Conservation (phyloP, 23 tunicate species). For the Diplosoma virens region DNA sequence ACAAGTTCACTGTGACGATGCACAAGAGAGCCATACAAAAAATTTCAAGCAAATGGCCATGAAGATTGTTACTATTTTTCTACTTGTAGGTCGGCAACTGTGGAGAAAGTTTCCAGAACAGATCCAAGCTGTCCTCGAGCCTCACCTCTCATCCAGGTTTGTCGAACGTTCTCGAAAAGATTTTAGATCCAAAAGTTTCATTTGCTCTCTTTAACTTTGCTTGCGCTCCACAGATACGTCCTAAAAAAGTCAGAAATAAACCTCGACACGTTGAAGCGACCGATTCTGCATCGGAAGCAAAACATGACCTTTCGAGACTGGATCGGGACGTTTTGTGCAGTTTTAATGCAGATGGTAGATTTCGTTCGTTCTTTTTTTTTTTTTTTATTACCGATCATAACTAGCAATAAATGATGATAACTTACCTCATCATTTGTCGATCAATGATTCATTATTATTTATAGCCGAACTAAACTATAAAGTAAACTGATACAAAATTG, state of each 20-base stretch:
- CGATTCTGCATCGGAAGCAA: slow-evolving; percentile 63
- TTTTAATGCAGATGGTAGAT: slow-evolving; percentile 79
- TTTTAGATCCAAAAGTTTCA: not conserved
- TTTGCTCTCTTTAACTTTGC: not conserved
- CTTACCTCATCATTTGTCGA: too few species aligned
- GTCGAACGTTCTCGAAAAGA: not conserved
- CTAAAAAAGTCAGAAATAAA: slow-evolving; percentile 59
- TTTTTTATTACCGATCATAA: too few species aligned
- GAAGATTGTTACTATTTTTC: too few species aligned
- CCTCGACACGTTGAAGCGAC: slow-evolving; percentile 51
- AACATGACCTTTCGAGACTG: slow-evolving; percentile 82
- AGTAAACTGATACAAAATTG: too few species aligned
- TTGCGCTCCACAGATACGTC: slow-evolving; percentile 48
- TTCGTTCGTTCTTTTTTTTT: not conserved
- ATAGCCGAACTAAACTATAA: too few species aligned
- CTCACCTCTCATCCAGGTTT: slow-evolving; percentile 83
- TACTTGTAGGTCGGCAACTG: slow-evolving; percentile 49
- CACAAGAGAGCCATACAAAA: too few species aligned
- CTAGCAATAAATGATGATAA: too few species aligned
- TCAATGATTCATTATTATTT: too few species aligned
- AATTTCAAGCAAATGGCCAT: too few species aligned
- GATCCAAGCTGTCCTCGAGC: slow-evolving; percentile 67
- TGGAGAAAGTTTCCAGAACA: slow-evolving; percentile 73
- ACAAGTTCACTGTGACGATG: too few species aligned
- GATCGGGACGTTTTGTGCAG: slow-evolving; percentile 82